A percentile compares a stretch with the other conserved stretches of the same genome.
Evolutionary conservation across 2,797 vertebrate genomes (phyloP).

Genomic region (Phalanger gymnotis): DNA sequence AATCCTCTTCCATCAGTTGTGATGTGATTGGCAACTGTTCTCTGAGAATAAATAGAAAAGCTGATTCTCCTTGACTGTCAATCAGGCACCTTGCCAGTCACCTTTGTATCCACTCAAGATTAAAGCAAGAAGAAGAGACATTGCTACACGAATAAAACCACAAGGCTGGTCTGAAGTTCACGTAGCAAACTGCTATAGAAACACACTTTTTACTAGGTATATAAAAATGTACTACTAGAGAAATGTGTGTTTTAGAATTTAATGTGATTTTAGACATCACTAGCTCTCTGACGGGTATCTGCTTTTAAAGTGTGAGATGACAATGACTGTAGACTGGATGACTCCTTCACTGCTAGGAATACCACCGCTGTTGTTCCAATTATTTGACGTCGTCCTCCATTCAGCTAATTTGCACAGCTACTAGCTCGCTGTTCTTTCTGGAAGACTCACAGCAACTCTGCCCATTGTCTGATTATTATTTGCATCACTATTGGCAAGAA

Average conservation of each 20-base stretch:
- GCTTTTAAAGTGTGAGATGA: slow-evolving; percentile 59
- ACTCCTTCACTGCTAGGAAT: slow-evolving; percentile 36
- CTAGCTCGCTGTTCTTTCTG: slow-evolving; percentile 34
- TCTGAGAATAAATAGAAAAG: background rate
- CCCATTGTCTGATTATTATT: slow-evolving; percentile 51
- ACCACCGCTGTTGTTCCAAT: slow-evolving; percentile 8
- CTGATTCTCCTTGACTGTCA: slow-evolving; percentile 35
- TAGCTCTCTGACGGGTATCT: slow-evolving; percentile 57
- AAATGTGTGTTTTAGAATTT: slow-evolving; percentile 67
- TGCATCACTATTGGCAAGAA: slow-evolving; percentile 30
- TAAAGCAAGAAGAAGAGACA: slow-evolving; percentile 46
- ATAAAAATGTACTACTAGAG: slow-evolving; percentile 56
- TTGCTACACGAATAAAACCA: background rate
- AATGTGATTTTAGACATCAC: slow-evolving; percentile 32
- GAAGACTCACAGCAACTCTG: slow-evolving; percentile 37
- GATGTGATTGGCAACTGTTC: slow-evolving; percentile 51
- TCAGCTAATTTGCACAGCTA: slow-evolving; percentile 47
- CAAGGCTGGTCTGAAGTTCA: slow-evolving; percentile 48
- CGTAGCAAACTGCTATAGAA: slow-evolving; percentile 35
- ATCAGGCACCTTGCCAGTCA: slow-evolving; percentile 5
- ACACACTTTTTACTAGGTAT: slow-evolving; percentile 46
- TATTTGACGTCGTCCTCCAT: slow-evolving; percentile 18
- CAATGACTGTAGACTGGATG: slow-evolving; percentile 10
- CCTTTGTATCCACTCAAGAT: slow-evolving; percentile 56
- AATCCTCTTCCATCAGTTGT: slow-evolving; percentile 21